phyloP scores from a whole-genome alignment of 2,797 vertebrate species.

The Lagodon rhomboides region DNA sequence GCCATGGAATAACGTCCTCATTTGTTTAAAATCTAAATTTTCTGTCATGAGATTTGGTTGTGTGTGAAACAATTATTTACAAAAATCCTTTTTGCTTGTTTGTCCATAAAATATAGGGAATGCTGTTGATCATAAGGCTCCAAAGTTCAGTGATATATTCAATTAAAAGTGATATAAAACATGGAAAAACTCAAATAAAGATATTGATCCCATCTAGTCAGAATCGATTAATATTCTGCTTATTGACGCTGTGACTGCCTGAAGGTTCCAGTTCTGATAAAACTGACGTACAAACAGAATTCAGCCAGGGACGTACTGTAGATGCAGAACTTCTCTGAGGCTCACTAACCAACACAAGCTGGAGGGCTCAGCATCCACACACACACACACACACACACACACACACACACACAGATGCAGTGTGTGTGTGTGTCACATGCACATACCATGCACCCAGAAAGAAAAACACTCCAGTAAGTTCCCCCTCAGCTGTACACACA shows the following conservation, averaged over 20 bases:
- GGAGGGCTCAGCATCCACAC: conserved; percentile 24
- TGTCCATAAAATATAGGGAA: neutral
- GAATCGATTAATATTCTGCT: neutral
- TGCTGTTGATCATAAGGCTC: neutral
- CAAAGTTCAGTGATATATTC: neutral
- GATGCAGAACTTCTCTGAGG: conserved; percentile 19
- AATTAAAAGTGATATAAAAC: neutral
- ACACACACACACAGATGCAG: conserved; percentile 3
- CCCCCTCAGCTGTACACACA: conserved; percentile 73
- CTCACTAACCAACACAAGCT: conserved; percentile 39
- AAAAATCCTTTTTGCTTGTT: no score
- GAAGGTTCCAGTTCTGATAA: neutral
- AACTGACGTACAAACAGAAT: neutral
- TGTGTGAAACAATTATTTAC: no score
- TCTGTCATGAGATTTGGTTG: neutral
- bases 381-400: neutral
- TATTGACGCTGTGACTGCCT: neutral
- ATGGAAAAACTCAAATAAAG: neutral
- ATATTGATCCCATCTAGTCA: no score
- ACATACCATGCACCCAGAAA: conserved; percentile 36
- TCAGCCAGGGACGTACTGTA: neutral
- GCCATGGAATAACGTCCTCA: neutral
- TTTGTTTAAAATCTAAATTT: neutral
- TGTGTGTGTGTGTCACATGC: conserved; percentile 26
- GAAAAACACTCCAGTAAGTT: conserved; percentile 57